Conservation (phyloP, 2,888 invertebrate species). For the Watsonalla cultraria region DNA sequence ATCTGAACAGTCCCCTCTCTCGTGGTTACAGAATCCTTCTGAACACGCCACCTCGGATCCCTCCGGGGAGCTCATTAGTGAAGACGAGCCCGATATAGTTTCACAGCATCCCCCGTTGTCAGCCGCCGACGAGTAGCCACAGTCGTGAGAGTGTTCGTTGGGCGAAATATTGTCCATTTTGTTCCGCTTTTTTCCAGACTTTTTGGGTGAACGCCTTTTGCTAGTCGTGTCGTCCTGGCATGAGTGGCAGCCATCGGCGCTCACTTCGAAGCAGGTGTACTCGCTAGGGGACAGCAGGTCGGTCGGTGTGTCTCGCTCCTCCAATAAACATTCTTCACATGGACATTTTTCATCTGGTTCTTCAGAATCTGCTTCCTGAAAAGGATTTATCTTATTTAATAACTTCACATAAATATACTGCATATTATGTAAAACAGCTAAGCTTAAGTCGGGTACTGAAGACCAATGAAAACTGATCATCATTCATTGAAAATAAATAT, state of each 20-base stretch:
- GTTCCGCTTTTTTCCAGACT: slow-evolving; percentile 49
- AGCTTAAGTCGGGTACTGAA: too few species aligned
- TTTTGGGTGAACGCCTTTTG: slow-evolving; percentile 60
- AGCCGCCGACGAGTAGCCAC: slow-evolving; percentile 93
- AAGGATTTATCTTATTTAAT: slow-evolving; percentile 2
- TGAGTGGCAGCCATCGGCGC: slow-evolving; percentile 57
- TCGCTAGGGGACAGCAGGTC: slow-evolving; percentile 58
- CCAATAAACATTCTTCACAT: slow-evolving; percentile 68
- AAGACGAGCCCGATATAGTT: slow-evolving; percentile 84
- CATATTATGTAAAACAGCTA: too few species aligned
- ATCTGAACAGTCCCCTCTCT: slow-evolving; percentile 73
- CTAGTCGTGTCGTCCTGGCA: slow-evolving; percentile 70
- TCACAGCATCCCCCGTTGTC: slow-evolving; percentile 86
- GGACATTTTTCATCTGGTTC: slow-evolving; percentile 73
- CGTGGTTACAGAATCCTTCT: slow-evolving; percentile 91
- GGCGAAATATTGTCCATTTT: slow-evolving; percentile 80
- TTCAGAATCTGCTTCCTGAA: slow-evolving; percentile 67
- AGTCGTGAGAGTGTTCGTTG: slow-evolving; percentile 87
- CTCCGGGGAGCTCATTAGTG: slow-evolving; percentile 90
- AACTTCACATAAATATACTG: neutral
- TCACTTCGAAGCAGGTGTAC: slow-evolving; percentile 46
- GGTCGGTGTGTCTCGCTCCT: slow-evolving; percentile 66
- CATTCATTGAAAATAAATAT: too few species aligned
- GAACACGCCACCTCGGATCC: slow-evolving; percentile 94
- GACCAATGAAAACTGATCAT: too few species aligned